These are phyloP conservation scores for Hirtodrosophila trivittata DNA, from an alignment of 2,888 invertebrate species.

Conservation along the genomic window DNA sequence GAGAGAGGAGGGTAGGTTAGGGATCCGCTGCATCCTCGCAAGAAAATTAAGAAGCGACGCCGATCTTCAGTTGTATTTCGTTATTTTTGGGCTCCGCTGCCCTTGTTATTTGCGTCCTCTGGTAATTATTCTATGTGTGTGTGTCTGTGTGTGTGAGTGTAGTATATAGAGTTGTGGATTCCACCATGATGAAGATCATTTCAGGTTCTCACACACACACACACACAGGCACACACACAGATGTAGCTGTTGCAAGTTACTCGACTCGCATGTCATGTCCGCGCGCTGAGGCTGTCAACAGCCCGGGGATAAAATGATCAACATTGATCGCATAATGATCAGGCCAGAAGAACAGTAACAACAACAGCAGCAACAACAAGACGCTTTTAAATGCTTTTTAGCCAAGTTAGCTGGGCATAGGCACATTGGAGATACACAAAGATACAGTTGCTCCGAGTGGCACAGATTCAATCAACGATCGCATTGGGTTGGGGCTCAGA, in stretches of 20 bases:
- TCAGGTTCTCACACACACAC: slow-evolving; percentile 42
- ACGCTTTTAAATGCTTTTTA: slow-evolving; percentile 72
- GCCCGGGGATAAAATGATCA: slow-evolving; percentile 83
- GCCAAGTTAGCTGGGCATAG: slow-evolving; percentile 2
- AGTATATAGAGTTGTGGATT: slow-evolving; percentile 53
- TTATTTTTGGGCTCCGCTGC: slow-evolving; percentile 19
- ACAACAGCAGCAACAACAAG: slow-evolving; percentile 31
- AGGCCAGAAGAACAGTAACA: slow-evolving; percentile 26
- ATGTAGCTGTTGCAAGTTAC: slow-evolving; percentile 50
- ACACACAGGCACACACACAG: neutral
- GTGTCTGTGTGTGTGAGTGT: slow-evolving; percentile 1
- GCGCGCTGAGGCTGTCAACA: slow-evolving; percentile 83
- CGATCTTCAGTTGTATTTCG: slow-evolving; percentile 26
- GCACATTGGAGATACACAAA: slow-evolving; percentile 2
- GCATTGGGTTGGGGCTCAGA: slow-evolving; percentile 13
- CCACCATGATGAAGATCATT: slow-evolving; percentile 78
- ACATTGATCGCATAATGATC: slow-evolving; percentile 83
- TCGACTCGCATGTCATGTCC: slow-evolving; percentile 81
- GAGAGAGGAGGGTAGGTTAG: slow-evolving; percentile 1
- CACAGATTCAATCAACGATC: slow-evolving; percentile 61
- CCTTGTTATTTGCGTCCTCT: slow-evolving; percentile 53
- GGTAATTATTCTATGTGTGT: slow-evolving; percentile 74
- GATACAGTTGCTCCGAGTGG: slow-evolving; percentile 31
- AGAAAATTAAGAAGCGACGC: slow-evolving; percentile 72
- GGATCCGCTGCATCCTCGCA: slow-evolving; percentile 26